Base-by-base conservation (phyloP, 2,797 vertebrate genomes). In the Acanthiza pusilla region DNA sequence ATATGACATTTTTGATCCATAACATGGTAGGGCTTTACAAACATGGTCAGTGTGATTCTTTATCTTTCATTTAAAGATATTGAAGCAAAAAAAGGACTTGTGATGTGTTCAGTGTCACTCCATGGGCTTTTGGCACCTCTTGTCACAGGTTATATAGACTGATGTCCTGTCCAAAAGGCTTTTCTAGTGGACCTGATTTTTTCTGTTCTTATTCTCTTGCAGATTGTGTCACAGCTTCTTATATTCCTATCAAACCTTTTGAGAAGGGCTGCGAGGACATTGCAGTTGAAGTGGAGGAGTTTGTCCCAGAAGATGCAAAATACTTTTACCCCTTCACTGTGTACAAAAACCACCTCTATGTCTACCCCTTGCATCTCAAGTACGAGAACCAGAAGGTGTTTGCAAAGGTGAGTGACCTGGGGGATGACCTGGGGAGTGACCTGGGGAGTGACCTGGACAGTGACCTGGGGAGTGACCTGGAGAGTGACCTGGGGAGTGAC, bases 301-400 rank as follows among this genome's bases (percentile, higher is more conserved):
- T 99, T 97, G 98, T 99, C 73, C 98, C 99, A 1, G 98, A 99
- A 84, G 98, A 99, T 85, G 98, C 98, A 66, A 99, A 99, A 97
- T 99, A 99, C 94, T 99, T 98, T 97, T 99, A 98, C 77, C 99
- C 99, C 11, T 99, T 99, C 97, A 99, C 99, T 60, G 96, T 98
- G 90, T 99, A 99, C 98, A 99, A 98, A 98, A 99, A 99, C 97
- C 99, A 99, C 58, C 98, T 99, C 62, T 99, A 99, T 7, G 85
- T 99, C 78, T 99, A 99, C 96, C 99, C 99, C 5, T 93, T 98
- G 95, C 99, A 99, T 93, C 97, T 99, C 93, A 99, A 99, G 95
- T 99, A 99, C 2, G 99, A 99, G 96, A 99, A 98, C 98, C 99
- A 99, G 98, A 99, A 99, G 97, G 98, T 98, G 42, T 99, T 99